Evolutionary conservation across 2,888 invertebrate genomes (phyloP), one percentile per base, ranked within the genome.

Genomic region (Idaea straminata): DNA sequence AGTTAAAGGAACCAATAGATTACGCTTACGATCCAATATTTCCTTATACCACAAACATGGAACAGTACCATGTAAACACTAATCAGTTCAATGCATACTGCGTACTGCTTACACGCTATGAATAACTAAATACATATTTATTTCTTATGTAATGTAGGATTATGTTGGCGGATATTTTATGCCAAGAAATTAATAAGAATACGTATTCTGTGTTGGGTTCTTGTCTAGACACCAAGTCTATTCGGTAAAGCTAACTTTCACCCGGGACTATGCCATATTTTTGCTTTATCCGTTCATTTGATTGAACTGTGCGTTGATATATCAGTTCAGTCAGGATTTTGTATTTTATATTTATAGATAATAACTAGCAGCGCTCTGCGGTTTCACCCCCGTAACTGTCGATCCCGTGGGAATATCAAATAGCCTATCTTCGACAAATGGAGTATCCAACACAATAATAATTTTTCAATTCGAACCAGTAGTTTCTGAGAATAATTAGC

Each of bases 111-210:
- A 25, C 25, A 25, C 16, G 25, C 59, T 59, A 59, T n/a, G 59
- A 16, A 25, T 25, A 34, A 59, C 59, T 25, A 59, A 59, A 59
- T 59, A 59, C 7, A 59, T 59, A 59, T 5, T 59, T 59, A 25
- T 13, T 59, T 59, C 59, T 34, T 10, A 10, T 47, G 47, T 47
- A 6, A 47, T 47, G 47, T 47, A 47, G 47, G 47, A 47, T 47
- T 47, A 47, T 47, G 47, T 47, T 47, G 47, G 47, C 47, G 47
- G 47, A 47, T 47, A 10, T 10, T 47, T 47, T 47, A 47, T 13
- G 47, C 47, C 13, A 36, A 47, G 2, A 47, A 10, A 7, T 47
- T 47, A 47, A 47, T 47, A 47, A 47, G 13, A 47, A 13, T 10
- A 13, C 5, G 47, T 47, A 7, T 6, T 13, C 47, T 13, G 13